Evolutionary conservation across 2,113 vertebrate species (phyloP).

Genomic region (Hyaena hyaena): DNA sequence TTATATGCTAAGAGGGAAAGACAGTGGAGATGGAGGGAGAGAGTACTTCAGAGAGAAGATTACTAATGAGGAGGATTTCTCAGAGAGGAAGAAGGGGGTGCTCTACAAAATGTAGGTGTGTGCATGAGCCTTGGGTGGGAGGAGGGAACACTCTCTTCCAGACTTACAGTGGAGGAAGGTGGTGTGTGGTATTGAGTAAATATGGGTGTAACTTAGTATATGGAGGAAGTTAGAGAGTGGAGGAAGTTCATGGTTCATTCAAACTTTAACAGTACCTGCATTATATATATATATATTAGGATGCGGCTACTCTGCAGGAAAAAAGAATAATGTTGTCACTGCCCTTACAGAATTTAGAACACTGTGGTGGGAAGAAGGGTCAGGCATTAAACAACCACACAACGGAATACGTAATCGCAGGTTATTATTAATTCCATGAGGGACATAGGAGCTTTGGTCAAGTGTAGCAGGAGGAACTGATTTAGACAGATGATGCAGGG

Average conservation of each 20-base stretch:
- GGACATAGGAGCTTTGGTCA: background rate
- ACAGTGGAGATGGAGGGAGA: background rate
- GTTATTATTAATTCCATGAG: background rate
- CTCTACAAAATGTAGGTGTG: background rate
- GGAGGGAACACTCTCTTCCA: background rate
- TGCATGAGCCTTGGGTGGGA: background rate
- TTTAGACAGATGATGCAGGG: background rate
- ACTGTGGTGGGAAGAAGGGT: background rate
- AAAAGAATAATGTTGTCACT: background rate
- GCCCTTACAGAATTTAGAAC: background rate
- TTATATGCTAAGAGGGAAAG: background rate
- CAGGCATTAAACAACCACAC: background rate
- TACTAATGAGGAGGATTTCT: background rate
- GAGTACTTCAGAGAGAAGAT: background rate
- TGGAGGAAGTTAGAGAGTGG: background rate
- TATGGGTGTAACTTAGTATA: background rate
- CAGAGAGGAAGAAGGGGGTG: background rate
- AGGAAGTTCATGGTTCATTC: background rate
- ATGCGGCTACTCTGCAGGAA: background rate
- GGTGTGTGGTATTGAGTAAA: background rate
- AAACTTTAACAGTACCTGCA: background rate
- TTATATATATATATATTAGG: background rate
- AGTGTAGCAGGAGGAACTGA: background rate
- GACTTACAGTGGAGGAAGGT: background rate
- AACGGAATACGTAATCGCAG: background rate